Evolutionary conservation across 2,113 vertebrate species (phyloP).

Genomic region (Tapirus terrestris): DNA sequence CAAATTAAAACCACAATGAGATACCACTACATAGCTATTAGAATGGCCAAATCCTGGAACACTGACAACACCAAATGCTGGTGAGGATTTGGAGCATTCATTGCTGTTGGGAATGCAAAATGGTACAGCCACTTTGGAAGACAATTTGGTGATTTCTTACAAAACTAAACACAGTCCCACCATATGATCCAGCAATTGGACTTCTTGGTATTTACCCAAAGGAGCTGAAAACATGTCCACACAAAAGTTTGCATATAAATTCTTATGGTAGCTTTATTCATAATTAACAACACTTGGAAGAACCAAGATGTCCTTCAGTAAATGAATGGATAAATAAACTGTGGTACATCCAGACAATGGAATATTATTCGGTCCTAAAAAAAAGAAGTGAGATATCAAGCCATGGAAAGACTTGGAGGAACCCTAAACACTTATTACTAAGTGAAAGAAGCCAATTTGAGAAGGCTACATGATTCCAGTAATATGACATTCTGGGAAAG

Average conservation of each 20-base stretch:
- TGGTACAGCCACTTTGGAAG: not conserved
- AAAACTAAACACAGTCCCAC: not conserved
- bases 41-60: not conserved
- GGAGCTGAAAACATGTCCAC: not conserved
- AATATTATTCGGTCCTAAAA: not conserved
- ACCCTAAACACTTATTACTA: not conserved
- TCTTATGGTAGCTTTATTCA: not conserved
- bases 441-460: not conserved
- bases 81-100: not conserved
- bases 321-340: not conserved
- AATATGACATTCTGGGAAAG: not conserved
- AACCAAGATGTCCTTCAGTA: not conserved
- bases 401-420: not conserved
- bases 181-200: not conserved
- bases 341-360: not conserved
- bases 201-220: not conserved
- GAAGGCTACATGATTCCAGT: not conserved
- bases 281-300: not conserved
- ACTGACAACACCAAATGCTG: not conserved
- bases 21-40: not conserved
- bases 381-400: not conserved
- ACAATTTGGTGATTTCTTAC: not conserved
- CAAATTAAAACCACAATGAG: not conserved
- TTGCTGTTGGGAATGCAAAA: not conserved
- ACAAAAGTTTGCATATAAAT: not conserved